Conservation (phyloP, 2,113 vertebrate genomes). For the Dermatemys mawii region DNA sequence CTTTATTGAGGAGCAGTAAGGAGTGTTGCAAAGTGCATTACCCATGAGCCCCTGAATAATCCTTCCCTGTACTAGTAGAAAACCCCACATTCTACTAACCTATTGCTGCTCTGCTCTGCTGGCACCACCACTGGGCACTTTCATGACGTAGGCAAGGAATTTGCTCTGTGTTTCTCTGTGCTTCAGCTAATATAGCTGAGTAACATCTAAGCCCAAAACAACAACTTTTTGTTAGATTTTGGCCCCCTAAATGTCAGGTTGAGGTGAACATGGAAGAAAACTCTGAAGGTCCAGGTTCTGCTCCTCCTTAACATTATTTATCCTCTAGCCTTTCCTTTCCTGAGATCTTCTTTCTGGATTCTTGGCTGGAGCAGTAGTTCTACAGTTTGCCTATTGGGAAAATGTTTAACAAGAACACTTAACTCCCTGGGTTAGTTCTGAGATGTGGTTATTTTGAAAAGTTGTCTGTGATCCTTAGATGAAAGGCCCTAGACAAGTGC, state of each 20-base stretch:
- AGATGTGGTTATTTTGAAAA: background rate
- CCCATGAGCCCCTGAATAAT: background rate
- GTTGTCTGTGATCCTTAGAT: background rate
- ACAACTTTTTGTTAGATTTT: background rate
- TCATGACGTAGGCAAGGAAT: too few species aligned
- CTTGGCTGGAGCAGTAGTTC: background rate
- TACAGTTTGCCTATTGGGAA: background rate
- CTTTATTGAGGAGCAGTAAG: fast-evolving
- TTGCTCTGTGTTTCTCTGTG: background rate
- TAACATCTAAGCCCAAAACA: background rate
- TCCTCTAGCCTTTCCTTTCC: background rate
- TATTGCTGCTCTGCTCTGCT: background rate
- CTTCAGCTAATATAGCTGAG: fast-evolving
- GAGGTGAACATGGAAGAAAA: background rate
- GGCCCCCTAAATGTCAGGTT: fast-evolving
- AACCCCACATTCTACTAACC: background rate
- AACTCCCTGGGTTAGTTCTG: background rate
- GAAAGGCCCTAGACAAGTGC: background rate
- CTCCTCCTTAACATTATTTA: background rate
- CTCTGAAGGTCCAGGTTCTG: background rate
- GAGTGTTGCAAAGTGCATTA: fast-evolving
- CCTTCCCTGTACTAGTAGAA: background rate
- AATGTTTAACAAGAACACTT: background rate
- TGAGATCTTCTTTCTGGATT: background rate
- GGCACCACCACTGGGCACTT: background rate